Conservation (phyloP, 2,888 invertebrate genomes). For the Watsonalla cultraria region DNA sequence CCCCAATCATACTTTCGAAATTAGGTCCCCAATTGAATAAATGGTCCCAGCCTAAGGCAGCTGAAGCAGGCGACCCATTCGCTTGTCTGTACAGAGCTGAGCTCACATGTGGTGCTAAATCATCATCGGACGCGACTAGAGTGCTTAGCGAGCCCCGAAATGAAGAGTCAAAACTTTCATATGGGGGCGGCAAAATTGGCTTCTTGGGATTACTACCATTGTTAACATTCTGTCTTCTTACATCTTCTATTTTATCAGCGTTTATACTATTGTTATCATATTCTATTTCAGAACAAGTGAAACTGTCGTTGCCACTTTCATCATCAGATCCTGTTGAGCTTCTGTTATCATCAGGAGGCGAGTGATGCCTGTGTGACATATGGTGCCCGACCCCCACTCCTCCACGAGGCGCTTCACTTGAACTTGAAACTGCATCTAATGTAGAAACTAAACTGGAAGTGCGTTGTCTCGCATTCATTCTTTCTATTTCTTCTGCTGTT, state of each 20-base stretch:
- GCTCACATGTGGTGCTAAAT: constrained; percentile 88
- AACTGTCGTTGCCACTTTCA: constrained; percentile 97
- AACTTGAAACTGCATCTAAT: constrained; percentile 95
- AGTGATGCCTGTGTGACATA: constrained; percentile 84
- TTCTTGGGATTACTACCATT: constrained; percentile 78
- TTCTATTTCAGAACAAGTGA: constrained; percentile 98
- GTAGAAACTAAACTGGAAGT: constrained; percentile 95
- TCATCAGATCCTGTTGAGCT: constrained; percentile 90
- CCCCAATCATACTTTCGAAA: constrained; percentile 96
- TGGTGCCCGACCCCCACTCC: constrained; percentile 81
- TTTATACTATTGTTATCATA: constrained; percentile 94
- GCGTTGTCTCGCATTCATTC: constrained; percentile 91
- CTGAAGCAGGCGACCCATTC: constrained; percentile 87
- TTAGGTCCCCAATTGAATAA: constrained; percentile 97
- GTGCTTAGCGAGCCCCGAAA: constrained; percentile 96
- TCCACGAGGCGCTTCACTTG: constrained; percentile 87
- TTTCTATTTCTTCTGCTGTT: constrained; percentile 95
- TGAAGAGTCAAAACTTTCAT: constrained; percentile 95
- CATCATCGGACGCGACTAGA: constrained; percentile 95
- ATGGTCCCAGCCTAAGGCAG: constrained; percentile 95
- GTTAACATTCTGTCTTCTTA: constrained; percentile 77
- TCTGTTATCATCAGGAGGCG: constrained; percentile 85
- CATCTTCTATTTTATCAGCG: constrained; percentile 86
- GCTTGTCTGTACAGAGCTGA: constrained; percentile 88
- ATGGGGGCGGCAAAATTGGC: constrained; percentile 87